phyloP scores from a whole-genome alignment of 2,888 invertebrate species.

The Lasius platythorax region DNA sequence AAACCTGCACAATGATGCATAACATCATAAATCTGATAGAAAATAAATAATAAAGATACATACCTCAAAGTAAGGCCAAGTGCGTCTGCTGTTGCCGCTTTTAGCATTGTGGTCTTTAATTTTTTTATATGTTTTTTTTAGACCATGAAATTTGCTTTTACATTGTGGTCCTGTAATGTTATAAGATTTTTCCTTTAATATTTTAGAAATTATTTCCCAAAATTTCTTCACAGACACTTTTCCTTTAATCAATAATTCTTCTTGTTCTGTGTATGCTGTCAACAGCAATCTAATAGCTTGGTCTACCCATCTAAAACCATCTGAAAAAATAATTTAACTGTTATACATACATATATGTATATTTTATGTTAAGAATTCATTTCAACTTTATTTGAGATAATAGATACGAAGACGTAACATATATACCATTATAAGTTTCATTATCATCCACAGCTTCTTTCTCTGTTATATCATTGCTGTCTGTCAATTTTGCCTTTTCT shows the following conservation, averaged over 20 bases:
- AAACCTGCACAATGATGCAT: no score
- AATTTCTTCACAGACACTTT: background rate
- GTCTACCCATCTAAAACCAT: conserved; percentile 4
- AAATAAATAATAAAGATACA: no score
- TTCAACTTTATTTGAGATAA: background rate
- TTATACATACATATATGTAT: background rate
- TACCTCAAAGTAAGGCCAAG: no score
- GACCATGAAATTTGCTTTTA: background rate
- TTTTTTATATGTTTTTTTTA: background rate
- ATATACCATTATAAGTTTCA: background rate
- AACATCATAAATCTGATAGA: no score
- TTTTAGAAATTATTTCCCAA: conserved; percentile 13
- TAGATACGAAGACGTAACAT: background rate
- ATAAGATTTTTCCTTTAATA: background rate
- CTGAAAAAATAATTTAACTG: background rate
- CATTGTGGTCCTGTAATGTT: conserved; percentile 2
- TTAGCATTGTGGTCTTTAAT: background rate
- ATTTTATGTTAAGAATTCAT: background rate
- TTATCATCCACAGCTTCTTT: background rate
- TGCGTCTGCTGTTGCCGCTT: background rate
- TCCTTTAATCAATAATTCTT: background rate
- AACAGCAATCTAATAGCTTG: background rate
- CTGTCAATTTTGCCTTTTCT: background rate
- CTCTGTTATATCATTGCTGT: background rate
- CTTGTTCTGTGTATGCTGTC: background rate